Percentiles rank a stretch among this genome's conserved stretches.
Conservation (phyloP, 2,797 vertebrate species). For the Enteromius thamalakanensis region DNA sequence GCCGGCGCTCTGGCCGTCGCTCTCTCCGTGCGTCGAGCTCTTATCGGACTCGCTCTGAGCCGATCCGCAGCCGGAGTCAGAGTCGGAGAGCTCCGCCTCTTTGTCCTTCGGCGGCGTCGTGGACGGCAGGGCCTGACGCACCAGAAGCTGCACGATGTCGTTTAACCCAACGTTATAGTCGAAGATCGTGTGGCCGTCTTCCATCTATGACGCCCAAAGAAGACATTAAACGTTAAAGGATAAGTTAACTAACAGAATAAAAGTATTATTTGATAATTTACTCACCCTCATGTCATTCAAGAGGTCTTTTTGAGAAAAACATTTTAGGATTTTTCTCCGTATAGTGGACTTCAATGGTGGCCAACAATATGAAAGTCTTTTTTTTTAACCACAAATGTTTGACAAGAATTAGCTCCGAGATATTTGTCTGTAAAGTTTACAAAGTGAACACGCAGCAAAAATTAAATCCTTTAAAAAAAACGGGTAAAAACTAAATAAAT, state of each 20-base stretch:
- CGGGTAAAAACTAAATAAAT: too few species aligned
- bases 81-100: constrained; percentile 91
- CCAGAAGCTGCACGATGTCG: constrained; percentile 94
- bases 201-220: constrained; percentile 81
- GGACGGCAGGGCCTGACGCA: constrained; percentile 80
- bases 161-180: constrained; percentile 96
- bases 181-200: constrained; percentile 95
- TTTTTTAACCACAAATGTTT: too few species aligned
- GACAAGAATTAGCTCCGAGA: too few species aligned
- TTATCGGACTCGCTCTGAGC: constrained; percentile 94
- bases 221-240: neutral
- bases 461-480: too few species aligned
- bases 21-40: constrained; percentile 89
- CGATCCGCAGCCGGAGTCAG: constrained; percentile 92
- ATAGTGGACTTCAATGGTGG: too few species aligned
- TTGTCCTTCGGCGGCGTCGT: constrained; percentile 80
- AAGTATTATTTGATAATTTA: neutral
- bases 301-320: too few species aligned
- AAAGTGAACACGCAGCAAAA: too few species aligned
- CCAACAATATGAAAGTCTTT: too few species aligned
- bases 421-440: too few species aligned
- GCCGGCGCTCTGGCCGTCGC: constrained; percentile 76
- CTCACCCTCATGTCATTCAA: too few species aligned
- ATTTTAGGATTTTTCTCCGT: too few species aligned
- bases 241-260: neutral